Percentiles rank a stretch among this genome's conserved stretches.
These are phyloP conservation scores for Drosophila paramelanica DNA, from an alignment of 2,888 invertebrate species.

Conservation along the genomic window DNA sequence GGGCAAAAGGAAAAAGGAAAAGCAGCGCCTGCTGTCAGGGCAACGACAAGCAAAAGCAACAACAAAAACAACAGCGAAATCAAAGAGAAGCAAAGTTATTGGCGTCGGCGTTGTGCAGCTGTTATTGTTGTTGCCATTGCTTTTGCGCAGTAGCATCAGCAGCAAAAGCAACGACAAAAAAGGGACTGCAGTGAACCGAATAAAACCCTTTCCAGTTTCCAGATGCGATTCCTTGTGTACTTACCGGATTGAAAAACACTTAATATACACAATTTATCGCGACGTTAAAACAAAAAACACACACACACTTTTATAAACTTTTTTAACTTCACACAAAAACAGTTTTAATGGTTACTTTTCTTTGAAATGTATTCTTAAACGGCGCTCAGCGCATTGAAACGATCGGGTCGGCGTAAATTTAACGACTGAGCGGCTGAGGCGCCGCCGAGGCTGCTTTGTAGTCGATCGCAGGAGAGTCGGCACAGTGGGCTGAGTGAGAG, in stretches of 20 bases:
- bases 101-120: conserved; percentile 62
- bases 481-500: conserved; percentile 30
- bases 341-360: conserved; percentile 7
- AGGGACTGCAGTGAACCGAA: conserved; percentile 56
- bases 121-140: conserved; percentile 44
- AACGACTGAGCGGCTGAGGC: conserved; percentile 48
- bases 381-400: conserved; percentile 28
- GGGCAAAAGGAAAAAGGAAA: conserved; percentile 56
- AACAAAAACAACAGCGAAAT: conserved; percentile 5
- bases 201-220: conserved; percentile 30
- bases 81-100: conserved; percentile 45
- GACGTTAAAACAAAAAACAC: conserved; percentile 4
- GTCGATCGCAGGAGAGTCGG: conserved; percentile 43
- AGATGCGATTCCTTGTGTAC: conserved; percentile 19
- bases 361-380: conserved; percentile 11
- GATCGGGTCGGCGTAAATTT: conserved; percentile 55
- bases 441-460: conserved; percentile 53
- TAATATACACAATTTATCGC: conserved; percentile 37
- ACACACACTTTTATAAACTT: conserved; percentile 20
- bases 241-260: conserved; percentile 43
- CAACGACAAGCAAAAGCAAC: conserved; percentile 23
- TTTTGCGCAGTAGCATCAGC: conserved; percentile 28
- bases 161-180: conserved; percentile 23
- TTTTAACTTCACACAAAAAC: conserved; percentile 12
- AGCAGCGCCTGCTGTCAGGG: conserved; percentile 34